phyloP scores from a whole-genome alignment of 2,797 vertebrate genomes.

The Galagoides demidoff region DNA sequence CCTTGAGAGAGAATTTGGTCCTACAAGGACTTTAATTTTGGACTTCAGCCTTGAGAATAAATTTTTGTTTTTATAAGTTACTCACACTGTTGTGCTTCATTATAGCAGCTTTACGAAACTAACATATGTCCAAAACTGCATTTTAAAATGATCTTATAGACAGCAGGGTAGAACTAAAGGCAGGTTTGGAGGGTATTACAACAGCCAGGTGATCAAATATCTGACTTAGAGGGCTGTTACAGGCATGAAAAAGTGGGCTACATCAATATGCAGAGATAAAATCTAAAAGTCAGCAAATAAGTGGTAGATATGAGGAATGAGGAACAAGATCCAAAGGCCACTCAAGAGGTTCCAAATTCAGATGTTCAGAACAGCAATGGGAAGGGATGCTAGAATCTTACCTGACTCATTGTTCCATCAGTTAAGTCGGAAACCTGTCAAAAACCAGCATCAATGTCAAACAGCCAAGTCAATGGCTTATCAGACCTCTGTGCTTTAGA shows the following conservation, averaged over 20 bases:
- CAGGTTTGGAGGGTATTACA: not conserved
- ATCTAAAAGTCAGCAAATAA: constrained; percentile 27
- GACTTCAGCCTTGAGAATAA: not conserved
- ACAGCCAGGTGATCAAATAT: not conserved
- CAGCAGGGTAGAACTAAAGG: not conserved
- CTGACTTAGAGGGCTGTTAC: not conserved
- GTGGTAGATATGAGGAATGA: not conserved
- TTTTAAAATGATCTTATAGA: constrained; percentile 31
- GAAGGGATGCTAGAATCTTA: constrained; percentile 28
- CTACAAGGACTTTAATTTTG: not conserved
- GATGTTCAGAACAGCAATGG: not conserved
- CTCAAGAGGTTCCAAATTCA: constrained; percentile 53
- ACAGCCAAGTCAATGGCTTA: constrained; percentile 32
- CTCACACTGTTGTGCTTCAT: not conserved
- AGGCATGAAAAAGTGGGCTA: not conserved
- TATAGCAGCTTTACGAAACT: not conserved
- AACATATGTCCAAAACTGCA: not conserved
- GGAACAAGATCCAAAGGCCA: constrained; percentile 45
- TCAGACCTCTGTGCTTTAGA: constrained; percentile 38
- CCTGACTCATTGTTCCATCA: not conserved
- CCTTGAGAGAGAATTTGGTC: not conserved
- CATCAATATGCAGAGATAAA: not conserved
- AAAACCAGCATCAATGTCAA: constrained; percentile 49
- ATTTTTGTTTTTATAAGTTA: not conserved
- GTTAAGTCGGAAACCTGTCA: constrained; percentile 49